A percentile compares a stretch with the other conserved stretches of the same genome.
These are phyloP conservation scores for Thereva unica DNA, from an alignment of 2,888 invertebrate genomes.

Conservation along the genomic window DNA sequence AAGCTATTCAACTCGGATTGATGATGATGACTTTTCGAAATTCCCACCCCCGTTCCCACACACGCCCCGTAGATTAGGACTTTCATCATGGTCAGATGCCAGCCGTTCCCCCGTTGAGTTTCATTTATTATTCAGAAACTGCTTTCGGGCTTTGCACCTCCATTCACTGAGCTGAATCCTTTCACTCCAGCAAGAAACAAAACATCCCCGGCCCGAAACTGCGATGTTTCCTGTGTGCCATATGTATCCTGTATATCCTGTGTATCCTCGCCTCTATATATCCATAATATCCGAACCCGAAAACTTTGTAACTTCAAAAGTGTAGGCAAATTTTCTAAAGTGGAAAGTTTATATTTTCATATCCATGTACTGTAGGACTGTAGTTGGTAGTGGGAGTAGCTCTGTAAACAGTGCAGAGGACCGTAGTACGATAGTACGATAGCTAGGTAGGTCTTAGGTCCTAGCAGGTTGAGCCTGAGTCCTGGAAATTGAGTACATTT, in stretches of 20 bases:
- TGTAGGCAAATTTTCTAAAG: neutral
- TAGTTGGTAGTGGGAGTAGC: neutral
- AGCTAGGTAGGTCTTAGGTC: too few relatives aligned
- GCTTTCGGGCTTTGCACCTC: neutral
- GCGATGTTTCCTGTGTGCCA: too few relatives aligned
- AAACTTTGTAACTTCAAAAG: neutral
- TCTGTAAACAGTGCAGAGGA: neutral
- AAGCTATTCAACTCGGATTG: neutral
- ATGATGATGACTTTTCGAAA: conserved; percentile 6
- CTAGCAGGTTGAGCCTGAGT: too few relatives aligned
- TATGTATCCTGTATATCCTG: too few relatives aligned
- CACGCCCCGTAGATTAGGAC: neutral
- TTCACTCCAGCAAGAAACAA: neutral
- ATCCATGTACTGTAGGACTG: conserved; percentile 14
- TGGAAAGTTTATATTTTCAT: conserved; percentile 13
- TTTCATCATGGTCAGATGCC: conserved; percentile 1
- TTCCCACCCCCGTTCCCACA: too few relatives aligned
- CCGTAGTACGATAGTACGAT: too few relatives aligned
- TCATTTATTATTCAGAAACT: conserved; percentile 8
- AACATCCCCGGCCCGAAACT: too few relatives aligned
- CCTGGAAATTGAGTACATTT: neutral
- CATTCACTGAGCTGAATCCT: neutral
- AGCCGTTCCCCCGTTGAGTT: neutral
- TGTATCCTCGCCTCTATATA: neutral
- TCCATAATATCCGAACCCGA: neutral